Conservation (phyloP, 2,113 vertebrate species). For the Lamprologus lemairii region DNA sequence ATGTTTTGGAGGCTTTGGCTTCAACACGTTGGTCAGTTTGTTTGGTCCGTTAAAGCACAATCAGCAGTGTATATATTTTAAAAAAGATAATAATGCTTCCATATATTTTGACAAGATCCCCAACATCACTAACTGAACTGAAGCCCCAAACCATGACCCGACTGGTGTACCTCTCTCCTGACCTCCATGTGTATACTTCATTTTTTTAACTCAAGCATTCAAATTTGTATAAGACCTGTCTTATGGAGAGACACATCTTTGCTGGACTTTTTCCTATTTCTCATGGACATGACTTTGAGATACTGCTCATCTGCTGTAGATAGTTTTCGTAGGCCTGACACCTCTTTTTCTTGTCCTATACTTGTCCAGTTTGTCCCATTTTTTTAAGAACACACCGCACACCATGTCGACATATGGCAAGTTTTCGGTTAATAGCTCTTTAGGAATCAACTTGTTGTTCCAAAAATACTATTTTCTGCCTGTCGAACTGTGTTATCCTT, state of each 20-base stretch:
- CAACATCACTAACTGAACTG: not conserved
- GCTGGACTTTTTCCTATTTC: not conserved
- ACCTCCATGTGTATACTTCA: not conserved
- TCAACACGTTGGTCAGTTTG: not conserved
- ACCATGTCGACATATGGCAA: not conserved
- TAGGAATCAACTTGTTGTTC: not conserved
- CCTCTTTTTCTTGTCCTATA: not conserved
- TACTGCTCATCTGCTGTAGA: not conserved
- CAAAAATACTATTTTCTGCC: not conserved
- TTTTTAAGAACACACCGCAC: not conserved
- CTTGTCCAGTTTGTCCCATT: not conserved
- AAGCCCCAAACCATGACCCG: not conserved
- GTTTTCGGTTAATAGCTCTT: not conserved
- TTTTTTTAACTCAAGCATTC: not conserved
- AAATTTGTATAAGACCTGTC: not conserved
- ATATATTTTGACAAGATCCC: not conserved
- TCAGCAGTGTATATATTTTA: not conserved
- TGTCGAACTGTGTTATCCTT: not conserved
- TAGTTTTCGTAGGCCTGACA: not conserved
- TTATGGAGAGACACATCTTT: not conserved
- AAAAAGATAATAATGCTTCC: not conserved
- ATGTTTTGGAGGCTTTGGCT: not conserved
- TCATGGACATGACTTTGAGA: not conserved
- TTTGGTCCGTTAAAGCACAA: not conserved
- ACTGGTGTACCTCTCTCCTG: not conserved